phyloP scores from a whole-genome alignment of 2,797 vertebrate species.

The Galago senegalensis region DNA sequence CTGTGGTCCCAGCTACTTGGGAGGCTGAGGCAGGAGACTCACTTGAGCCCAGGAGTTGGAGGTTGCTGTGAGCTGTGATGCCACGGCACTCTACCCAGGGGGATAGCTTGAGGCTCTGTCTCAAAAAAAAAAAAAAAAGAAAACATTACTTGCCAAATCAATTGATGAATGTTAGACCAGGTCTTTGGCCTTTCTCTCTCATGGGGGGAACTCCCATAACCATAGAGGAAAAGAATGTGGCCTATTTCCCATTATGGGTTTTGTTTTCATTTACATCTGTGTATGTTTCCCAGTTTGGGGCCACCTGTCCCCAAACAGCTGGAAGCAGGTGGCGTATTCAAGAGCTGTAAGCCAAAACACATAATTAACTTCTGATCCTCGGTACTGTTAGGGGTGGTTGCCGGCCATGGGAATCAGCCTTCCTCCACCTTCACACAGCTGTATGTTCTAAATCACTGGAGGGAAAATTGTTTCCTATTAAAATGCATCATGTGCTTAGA shows the following conservation, averaged over 20 bases:
- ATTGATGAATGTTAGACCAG: constrained; percentile 35
- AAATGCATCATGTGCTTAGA: constrained; percentile 43
- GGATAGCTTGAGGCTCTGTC: no score
- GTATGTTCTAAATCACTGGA: constrained; percentile 67
- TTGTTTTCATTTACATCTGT: constrained; percentile 82
- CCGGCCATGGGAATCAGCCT: constrained; percentile 57
- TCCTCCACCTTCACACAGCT: constrained; percentile 56
- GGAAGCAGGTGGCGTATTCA: constrained; percentile 70
- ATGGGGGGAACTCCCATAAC: constrained; percentile 52
- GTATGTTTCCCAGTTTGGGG: constrained; percentile 60
- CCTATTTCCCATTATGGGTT: constrained; percentile 55
- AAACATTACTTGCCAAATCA: constrained; percentile 42
- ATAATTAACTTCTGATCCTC: constrained; percentile 51
- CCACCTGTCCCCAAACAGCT: constrained; percentile 78
- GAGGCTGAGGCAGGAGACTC: no score
- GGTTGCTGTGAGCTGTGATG: no score
- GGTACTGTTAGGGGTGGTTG: background rate
- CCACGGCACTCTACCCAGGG: no score
- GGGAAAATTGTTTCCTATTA: constrained; percentile 52
- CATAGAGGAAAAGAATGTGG: constrained; percentile 73
- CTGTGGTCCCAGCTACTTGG: no score
- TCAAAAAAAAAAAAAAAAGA: no score
- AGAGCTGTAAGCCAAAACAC: constrained; percentile 55
- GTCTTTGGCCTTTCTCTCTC: constrained; percentile 25
- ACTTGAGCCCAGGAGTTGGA: no score